Conservation (phyloP, 2,797 vertebrate species). For the Ara ararauna region DNA sequence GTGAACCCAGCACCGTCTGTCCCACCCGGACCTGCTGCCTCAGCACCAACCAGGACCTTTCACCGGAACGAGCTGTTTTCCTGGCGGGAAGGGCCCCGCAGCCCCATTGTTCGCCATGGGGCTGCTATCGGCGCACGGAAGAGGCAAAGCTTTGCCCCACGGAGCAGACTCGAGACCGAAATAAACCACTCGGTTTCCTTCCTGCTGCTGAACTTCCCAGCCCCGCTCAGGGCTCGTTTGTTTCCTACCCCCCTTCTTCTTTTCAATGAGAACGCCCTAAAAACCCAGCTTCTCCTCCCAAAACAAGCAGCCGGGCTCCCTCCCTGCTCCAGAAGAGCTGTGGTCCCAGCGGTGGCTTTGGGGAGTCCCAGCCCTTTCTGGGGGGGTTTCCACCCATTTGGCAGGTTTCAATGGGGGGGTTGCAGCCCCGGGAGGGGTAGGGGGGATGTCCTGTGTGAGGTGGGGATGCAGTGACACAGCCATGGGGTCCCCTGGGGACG, state of each 20-base stretch:
- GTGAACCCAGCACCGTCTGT: not conserved
- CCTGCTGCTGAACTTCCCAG: slow-evolving; percentile 35
- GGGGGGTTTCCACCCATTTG: not conserved
- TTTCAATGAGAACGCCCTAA: slow-evolving; percentile 34
- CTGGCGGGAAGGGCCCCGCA: not conserved
- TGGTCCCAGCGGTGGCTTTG: not conserved
- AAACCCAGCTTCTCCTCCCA: not conserved
- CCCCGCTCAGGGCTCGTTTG: not conserved
- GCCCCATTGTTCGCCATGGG: slow-evolving; percentile 12
- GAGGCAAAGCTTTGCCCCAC: not conserved
- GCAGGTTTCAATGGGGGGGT: not conserved
- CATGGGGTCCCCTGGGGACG: not conserved
- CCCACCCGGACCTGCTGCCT: not conserved
- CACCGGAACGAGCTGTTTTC: not conserved
- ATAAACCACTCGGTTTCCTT: slow-evolving; percentile 53
- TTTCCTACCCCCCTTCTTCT: not conserved
- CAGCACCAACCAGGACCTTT: not conserved
- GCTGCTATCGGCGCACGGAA: not conserved
- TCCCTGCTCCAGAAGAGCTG: not conserved
- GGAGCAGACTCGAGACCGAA: not conserved
- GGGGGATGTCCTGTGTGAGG: rapidly evolving
- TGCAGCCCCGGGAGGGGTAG: rapidly evolving
- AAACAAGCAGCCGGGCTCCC: not conserved
- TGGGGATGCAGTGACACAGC: not conserved
- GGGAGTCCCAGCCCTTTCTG: not conserved